Evolutionary conservation across 1,140 invertebrate species (phyloP), one percentile per base, ranked within the genome.

Genomic region (Drosophila truncata): DNA sequence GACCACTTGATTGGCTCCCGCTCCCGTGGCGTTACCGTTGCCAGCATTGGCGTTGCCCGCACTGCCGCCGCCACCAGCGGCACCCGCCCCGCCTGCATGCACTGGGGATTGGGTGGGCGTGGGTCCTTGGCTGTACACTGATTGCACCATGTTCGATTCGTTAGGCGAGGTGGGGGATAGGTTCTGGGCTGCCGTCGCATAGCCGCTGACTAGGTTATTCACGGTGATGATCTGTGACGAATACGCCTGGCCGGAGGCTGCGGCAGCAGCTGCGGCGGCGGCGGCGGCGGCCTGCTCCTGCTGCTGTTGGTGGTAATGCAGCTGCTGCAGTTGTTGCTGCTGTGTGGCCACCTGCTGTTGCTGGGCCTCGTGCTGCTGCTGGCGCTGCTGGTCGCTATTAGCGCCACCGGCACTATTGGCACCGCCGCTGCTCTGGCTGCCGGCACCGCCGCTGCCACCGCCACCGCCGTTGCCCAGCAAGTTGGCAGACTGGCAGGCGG

Each of bases 401-500:
- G 73, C 78, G 66, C 88, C 88, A 67, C 60, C 75, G 47, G 77
- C 77, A 47, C 66, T 86, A 82, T 72, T 80, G 57, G 78, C 64
- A 46, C 60, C 78, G 49, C 77, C 78, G 46, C 77, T 82, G 75
- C 93, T 93, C 76, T 85, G 88, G 93, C 93, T 81, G 91, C 93
- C 86, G 93, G 91, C 91, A 23, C 47, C 74, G 25, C 64, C 60
- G 5, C 94, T 92, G 91, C 94, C 93, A 14, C 39, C 50, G 20
- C 94, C 93, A 77, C 94, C 93, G 90, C 94, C 93, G 85, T 92
- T 91, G 62, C 91, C 91, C 78, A 92, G 85, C 74, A 92, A 83
- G 94, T 94, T 94, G 82, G 52, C 52, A 2, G 94, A 92, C 93
- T 94, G 94, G 93, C 94, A 94, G 87, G 94, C 93, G 84, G 94